A percentile compares a stretch with the other conserved stretches of the same genome.
phyloP scores from a whole-genome alignment of 2,888 invertebrate genomes.

The Deilephila elpenor region DNA sequence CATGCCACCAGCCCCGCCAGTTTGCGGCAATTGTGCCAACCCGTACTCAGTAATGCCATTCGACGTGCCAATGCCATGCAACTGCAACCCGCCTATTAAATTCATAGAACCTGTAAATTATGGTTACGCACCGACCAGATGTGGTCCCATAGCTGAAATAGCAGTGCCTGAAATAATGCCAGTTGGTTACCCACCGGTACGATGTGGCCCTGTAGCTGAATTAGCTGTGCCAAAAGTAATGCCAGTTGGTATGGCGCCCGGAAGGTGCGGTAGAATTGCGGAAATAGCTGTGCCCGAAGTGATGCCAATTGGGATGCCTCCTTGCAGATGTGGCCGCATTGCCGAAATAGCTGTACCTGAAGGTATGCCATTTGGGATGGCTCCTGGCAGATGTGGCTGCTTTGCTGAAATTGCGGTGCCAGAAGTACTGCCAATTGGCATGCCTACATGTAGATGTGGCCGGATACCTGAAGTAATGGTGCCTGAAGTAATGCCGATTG shows the following conservation, averaged over 20 bases:
- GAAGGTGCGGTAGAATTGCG: background rate
- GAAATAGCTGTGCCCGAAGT: background rate
- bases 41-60: background rate
- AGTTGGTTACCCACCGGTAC: background rate
- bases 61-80: slow-evolving; percentile 9
- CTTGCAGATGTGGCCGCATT: too few relatives aligned
- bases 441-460: too few relatives aligned
- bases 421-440: too few relatives aligned
- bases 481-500: background rate
- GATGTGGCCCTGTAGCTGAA: background rate
- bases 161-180: slow-evolving; percentile 37
- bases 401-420: too few relatives aligned
- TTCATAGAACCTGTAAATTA: slow-evolving; percentile 9
- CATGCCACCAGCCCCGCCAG: background rate
- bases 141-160: slow-evolving; percentile 32
- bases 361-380: too few relatives aligned
- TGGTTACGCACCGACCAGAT: background rate
- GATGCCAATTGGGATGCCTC: background rate
- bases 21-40: background rate
- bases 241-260: background rate
- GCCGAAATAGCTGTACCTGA: too few relatives aligned
- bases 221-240: background rate
- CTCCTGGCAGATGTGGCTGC: too few relatives aligned
- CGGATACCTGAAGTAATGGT: too few relatives aligned
- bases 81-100: background rate